Base-by-base conservation (phyloP, 2,888 invertebrate genomes). In the Aricia artaxerxes region DNA sequence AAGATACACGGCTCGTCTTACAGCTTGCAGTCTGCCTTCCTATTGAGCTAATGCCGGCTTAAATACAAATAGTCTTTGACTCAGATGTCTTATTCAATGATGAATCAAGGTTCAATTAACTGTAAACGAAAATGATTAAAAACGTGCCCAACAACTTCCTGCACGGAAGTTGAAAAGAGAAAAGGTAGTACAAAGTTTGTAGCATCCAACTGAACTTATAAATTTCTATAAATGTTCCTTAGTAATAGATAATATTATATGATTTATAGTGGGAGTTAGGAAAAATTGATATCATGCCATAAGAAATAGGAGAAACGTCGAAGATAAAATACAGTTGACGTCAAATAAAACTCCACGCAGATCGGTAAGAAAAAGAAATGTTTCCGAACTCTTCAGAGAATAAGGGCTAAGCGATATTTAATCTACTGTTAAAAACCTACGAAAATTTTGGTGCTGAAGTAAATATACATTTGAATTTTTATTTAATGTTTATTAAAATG, bases 301-400 rank as follows among this genome's bases (percentile, higher is more conserved):
- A 78, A 73, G 78, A 78, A 78, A 78, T 73, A 78, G 38, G 64
- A 78, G 60, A 77, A 57, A 73, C 57, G 78, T 73, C 78, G 72
- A 35, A 78, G 78, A 78, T 78, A 78, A 73, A 78, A 78, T 78
- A 78, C 57, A 57, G 73, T 69, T 73, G 78, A 73, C 78, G 78
- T 57, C 78, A 38, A 57, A 57, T 78, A 38, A 73, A 78, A 78
- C 72, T 78, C 72, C 38, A 69, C 72, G 73, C 38, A 57, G 49
- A 73, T 73, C 73, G 38, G 38, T 73, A 73, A 78, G 53, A 73
- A n/a, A 72, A 57, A 53, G 53, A 57, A 73, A 78, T 31, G 31
- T 78, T 44, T n/a, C 73, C 44, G n/a, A 44, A 44, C 73, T 73
- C 73, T 24, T 9, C n/a, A 44, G 44, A 44, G 73, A 44, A 24